These are phyloP conservation scores for Embidobia sp. DNA, from an alignment of 2,888 invertebrate genomes.

Conservation along the genomic window DNA sequence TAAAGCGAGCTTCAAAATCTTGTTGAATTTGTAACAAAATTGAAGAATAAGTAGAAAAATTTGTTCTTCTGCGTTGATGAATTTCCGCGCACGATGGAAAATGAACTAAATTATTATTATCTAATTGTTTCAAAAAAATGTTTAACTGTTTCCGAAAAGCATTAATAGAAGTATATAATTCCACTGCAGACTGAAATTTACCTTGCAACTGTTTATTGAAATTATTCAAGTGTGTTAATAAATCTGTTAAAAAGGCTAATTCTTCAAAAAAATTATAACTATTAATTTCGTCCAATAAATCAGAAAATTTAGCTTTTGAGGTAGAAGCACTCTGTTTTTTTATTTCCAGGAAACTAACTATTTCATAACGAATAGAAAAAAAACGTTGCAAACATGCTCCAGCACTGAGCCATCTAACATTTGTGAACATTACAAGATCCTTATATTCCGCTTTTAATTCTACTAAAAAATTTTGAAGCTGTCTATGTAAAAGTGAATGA, in stretches of 20 bases:
- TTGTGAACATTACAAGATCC: conserved; percentile 13
- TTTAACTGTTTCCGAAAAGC: conserved; percentile 1
- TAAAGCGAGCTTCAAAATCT: background rate
- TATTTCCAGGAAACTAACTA: too few species aligned
- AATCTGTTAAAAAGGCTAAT: conserved; percentile 16
- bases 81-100: background rate
- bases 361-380: conserved; percentile 3
- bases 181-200: background rate
- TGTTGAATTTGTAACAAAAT: background rate
- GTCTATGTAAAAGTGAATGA: conserved; percentile 11
- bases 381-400: conserved; percentile 19
- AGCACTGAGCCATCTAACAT: conserved; percentile 33
- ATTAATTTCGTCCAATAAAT: background rate
- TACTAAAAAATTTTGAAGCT: conserved; percentile 9
- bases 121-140: background rate
- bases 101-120: background rate
- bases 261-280: background rate
- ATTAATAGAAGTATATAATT: conserved; percentile 4
- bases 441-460: conserved; percentile 26
- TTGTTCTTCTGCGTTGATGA: background rate
- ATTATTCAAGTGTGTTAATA: conserved; percentile 3
- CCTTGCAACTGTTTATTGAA: conserved; percentile 18
- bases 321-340: too few species aligned
- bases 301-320: background rate
- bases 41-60: background rate